These are phyloP conservation scores for Neoseiulus cucumeris DNA, from an alignment of 1,140 invertebrate species.

Conservation along the genomic window DNA sequence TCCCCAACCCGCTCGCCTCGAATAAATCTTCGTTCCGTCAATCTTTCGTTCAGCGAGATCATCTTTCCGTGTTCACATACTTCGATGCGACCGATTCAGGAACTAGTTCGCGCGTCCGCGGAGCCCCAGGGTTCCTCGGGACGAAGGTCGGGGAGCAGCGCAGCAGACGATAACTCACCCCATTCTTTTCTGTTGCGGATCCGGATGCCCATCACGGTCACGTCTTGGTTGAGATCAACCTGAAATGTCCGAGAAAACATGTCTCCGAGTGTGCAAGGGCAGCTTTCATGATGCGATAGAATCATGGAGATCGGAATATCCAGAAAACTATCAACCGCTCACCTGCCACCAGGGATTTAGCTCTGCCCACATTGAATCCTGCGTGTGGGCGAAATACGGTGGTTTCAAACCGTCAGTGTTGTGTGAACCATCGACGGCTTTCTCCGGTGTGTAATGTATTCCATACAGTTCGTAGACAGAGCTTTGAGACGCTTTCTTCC, in stretches of 20 bases:
- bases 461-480: slow-evolving; percentile 19
- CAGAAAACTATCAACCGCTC: not conserved
- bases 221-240: slow-evolving; percentile 18
- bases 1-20: too few species aligned
- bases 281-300: too few species aligned
- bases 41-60: too few species aligned
- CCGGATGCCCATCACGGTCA: slow-evolving; percentile 17
- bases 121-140: too few species aligned
- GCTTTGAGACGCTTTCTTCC: slow-evolving; percentile 18
- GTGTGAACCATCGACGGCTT: slow-evolving; percentile 18
- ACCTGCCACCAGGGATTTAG: slow-evolving; percentile 18
- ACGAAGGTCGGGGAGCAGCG: too few species aligned
- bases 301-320: too few species aligned
- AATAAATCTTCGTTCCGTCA: too few species aligned
- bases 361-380: slow-evolving; percentile 17
- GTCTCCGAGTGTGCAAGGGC: too few species aligned
- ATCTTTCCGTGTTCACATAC: too few species aligned
- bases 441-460: slow-evolving; percentile 18
- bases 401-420: slow-evolving; percentile 18
- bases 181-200: slow-evolving; percentile 19
- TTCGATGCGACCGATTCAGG: too few species aligned
- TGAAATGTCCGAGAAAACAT: not conserved
- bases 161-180: too few species aligned
- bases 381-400: slow-evolving; percentile 20
- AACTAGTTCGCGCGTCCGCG: too few species aligned